These are phyloP conservation scores for Mobula birostris DNA, from an alignment of 2,113 vertebrate species.

Conservation along the genomic window DNA sequence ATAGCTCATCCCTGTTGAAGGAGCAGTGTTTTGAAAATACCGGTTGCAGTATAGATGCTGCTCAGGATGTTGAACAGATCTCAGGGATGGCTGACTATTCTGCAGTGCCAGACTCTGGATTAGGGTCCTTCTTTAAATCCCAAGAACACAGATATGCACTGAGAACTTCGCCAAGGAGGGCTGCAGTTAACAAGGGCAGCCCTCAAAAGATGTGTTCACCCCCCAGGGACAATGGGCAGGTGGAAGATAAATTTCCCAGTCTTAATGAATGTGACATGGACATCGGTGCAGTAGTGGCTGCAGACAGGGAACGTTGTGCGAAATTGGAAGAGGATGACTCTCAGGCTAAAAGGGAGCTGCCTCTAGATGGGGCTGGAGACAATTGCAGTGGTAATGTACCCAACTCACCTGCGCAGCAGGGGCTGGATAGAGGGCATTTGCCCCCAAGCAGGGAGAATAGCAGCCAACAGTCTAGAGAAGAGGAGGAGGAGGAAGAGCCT, in stretches of 20 bases:
- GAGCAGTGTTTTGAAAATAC: conserved; percentile 64
- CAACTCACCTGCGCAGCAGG: conserved; percentile 54
- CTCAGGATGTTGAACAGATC: conserved; percentile 59
- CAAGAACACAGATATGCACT: conserved; percentile 92
- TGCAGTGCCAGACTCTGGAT: conserved; percentile 61
- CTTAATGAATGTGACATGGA: conserved; percentile 54
- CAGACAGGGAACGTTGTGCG: conserved; percentile 42
- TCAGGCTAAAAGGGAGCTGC: conserved; percentile 53
- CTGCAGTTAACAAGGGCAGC: conserved; percentile 63
- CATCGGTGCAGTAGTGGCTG: conserved; percentile 44
- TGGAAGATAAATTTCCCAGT: conserved; percentile 68
- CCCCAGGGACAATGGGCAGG: conserved; percentile 74
- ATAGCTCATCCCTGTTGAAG: conserved; percentile 65
- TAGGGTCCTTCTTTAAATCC: conserved; percentile 71
- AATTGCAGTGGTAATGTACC: conserved; percentile 55
- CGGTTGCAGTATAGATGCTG: conserved; percentile 50
- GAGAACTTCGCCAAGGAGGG: conserved; percentile 85
- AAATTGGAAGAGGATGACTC: conserved; percentile 53
- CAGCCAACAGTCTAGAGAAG: conserved; percentile 63
- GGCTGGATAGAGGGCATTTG: conserved; percentile 54
- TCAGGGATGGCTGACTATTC: conserved; percentile 73
- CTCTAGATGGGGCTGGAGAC: conserved; percentile 51
- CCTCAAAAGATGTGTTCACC: conserved; percentile 75
- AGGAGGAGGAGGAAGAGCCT: conserved; percentile 90
- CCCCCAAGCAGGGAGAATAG: conserved; percentile 72